Evolutionary conservation across 1,140 invertebrate genomes (phyloP), one percentile per base, ranked within the genome.

Genomic region (Drosophila kanapiae): DNA sequence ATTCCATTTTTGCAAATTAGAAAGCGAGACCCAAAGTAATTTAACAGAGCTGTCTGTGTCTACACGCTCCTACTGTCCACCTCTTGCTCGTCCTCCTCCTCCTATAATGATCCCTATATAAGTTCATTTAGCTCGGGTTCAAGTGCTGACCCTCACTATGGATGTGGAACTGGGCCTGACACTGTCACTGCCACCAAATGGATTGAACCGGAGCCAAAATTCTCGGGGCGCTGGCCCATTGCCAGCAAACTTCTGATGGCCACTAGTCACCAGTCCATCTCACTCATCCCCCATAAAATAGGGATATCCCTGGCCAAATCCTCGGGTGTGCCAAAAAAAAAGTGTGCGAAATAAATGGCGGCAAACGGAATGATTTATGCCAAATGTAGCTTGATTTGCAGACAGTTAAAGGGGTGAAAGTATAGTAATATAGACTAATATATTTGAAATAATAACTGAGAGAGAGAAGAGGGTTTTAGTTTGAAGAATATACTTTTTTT

Each of bases 1-100:
- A 87, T 77, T 67, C 69, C 63, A 77, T 86, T 86, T 78, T 88
- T 88, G 84, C 84, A 87, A 87, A 87, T 88, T 88, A 88, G 84
- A 87, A 83, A 83, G 68, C 80, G 75, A 76, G 75, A 64, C 65
- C 65, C 65, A 78, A 64, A 76, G 69, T 82, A 86, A 86, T 86
- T 86, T 61, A 77, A 59, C 49, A 59, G 58, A 70, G 48, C 82
- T 85, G 82, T 82, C 82, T 77, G 40, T 68, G 60, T 57, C 70
- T 57, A 33, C 43, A 38, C 56, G 51, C 58, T 45, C 29, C 37
- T 23, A 29, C n/a, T 11, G 38, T 6, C 47, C 54, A 14, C 54
- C 35, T 42, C n/a, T 23, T n/a, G n/a, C 40, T 37, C 9, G 7
- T 49, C 16, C 18, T 51, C n/a, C 33, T 23, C 4, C 16, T 54